phyloP scores from a whole-genome alignment of 64 coral and sea anemone species.

The Stichodactyla helianthus region DNA sequence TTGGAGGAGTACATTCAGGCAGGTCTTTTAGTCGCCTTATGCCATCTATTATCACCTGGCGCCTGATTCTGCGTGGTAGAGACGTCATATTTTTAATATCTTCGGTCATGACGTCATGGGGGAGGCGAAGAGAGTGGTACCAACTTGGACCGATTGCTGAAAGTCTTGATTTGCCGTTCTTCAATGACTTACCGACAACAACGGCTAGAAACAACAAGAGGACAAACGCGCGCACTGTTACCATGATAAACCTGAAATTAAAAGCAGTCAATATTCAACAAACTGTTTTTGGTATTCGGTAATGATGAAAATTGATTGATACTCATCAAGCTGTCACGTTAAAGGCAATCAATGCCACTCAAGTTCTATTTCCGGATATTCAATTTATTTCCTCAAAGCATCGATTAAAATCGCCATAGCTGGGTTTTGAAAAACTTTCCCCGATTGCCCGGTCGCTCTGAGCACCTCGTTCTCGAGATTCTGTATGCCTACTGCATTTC shows the following conservation, averaged over 20 bases:
- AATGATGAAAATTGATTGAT: not conserved
- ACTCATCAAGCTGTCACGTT: not conserved
- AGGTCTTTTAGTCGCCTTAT: not conserved
- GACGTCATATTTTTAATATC: not conserved
- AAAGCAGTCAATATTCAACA: not conserved
- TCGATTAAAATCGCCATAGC: not conserved
- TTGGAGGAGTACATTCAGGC: not conserved
- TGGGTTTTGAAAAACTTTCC: not conserved
- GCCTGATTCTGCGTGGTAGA: not conserved
- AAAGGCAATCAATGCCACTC: not conserved
- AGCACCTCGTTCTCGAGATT: not conserved
- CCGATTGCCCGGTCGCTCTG: not conserved
- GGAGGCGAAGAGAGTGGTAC: not conserved
- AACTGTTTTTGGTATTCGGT: not conserved
- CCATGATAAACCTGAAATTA: not conserved
- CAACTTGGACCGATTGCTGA: not conserved
- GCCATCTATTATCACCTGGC: not conserved
- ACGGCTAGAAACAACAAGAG: not conserved
- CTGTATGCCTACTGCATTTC: not conserved
- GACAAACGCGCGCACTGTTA: not conserved
- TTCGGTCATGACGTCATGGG: not conserved
- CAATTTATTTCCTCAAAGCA: not conserved
- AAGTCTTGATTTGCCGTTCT: not conserved
- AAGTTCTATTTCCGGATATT: not conserved
- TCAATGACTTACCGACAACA: not conserved